Evolutionary conservation across 2,797 vertebrate species (phyloP).

Genomic region (Serranus cabrilla): DNA sequence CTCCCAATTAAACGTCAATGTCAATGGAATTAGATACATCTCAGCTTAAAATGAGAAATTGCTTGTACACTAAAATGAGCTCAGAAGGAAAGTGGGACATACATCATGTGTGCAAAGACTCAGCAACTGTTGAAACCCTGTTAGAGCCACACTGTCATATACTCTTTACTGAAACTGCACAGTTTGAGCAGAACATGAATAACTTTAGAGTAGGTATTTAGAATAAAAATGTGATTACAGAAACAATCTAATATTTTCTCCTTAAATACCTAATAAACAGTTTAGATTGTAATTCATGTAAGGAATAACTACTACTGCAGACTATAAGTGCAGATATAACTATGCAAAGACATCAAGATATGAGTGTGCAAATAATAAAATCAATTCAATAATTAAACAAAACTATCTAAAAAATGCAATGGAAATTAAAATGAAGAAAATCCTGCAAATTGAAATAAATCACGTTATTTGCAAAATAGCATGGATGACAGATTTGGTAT

Average conservation of each 20-base stretch:
- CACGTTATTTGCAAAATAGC: no score
- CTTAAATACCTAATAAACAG: no score
- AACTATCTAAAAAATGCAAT: neutral
- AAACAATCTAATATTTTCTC: neutral
- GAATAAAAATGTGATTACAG: neutral
- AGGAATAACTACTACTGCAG: neutral
- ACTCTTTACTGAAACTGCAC: neutral
- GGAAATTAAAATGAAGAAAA: neutral
- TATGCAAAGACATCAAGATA: no score
- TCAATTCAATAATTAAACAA: neutral
- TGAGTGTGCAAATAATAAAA: no score
- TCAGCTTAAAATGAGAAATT: neutral
- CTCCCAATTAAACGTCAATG: neutral
- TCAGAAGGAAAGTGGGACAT: neutral
- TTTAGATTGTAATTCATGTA: no score
- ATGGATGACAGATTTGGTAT: no score
- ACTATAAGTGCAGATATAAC: neutral
- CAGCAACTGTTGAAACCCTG: neutral
- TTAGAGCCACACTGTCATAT: neutral
- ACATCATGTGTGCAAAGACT: neutral
- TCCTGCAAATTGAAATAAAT: neutral
- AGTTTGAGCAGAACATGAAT: neutral
- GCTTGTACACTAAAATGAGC: neutral
- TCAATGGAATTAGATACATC: neutral
- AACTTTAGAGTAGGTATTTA: neutral